phyloP scores from a whole-genome alignment of 2,797 vertebrate species.

The Xenops minutus region DNA sequence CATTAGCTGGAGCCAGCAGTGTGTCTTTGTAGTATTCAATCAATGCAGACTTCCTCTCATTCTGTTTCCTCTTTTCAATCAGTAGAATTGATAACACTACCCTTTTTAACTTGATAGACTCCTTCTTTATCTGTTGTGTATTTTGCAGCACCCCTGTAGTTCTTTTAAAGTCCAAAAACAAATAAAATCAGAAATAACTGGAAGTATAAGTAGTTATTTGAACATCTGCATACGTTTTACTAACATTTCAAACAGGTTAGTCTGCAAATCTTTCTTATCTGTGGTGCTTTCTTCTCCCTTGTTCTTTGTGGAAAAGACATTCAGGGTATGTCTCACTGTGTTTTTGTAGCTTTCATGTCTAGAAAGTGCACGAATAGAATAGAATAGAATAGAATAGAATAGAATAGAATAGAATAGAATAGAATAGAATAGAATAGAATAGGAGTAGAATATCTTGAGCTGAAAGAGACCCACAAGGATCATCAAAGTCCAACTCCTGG shows the following conservation, averaged over 20 bases:
- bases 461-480: neutral
- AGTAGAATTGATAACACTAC: neutral
- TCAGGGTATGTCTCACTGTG: neutral
- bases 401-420: neutral
- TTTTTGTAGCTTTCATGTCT: neutral
- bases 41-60: constrained; percentile 33
- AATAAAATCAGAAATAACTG: neutral
- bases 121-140: neutral
- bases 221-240: neutral
- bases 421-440: neutral
- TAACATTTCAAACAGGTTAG: neutral
- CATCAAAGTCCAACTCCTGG: neutral
- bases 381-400: neutral
- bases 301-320: neutral
- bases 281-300: neutral
- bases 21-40: constrained; percentile 2
- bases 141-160: neutral
- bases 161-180: neutral
- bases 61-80: constrained; percentile 20
- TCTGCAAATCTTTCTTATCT: neutral
- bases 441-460: neutral
- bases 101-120: neutral
- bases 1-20: constrained; percentile 45
- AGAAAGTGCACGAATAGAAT: neutral
- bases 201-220: neutral